Evolutionary conservation across 2,113 vertebrate genomes (phyloP).

Genomic region (Xiphophorus couchianus): DNA sequence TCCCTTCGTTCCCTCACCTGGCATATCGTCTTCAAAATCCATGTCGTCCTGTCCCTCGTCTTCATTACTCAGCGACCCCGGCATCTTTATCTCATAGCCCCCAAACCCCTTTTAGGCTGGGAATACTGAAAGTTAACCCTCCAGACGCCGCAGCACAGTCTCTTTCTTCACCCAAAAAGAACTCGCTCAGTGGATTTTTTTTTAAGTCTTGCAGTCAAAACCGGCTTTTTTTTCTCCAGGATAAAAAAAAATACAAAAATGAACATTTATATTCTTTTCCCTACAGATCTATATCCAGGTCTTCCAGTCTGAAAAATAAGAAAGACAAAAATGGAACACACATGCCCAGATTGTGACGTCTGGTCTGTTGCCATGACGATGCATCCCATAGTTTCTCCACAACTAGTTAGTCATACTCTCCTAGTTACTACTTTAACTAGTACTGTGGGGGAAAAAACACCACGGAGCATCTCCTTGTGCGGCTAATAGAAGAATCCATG

Average conservation of each 20-base stretch:
- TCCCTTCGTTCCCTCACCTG: conserved; percentile 81
- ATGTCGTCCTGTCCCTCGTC: conserved; percentile 86
- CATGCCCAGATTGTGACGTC: conserved; percentile 97
- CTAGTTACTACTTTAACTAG: conserved; percentile 79
- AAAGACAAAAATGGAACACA: conserved; percentile 85
- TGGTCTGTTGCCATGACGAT: conserved; percentile 96
- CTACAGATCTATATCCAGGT: conserved; percentile 82
- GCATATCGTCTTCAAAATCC: conserved; percentile 87
- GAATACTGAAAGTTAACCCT: conserved; percentile 82
- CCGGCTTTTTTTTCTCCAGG: background rate
- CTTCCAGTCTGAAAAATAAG: conserved; percentile 83
- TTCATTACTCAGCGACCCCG: conserved; percentile 87
- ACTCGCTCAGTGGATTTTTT: conserved; percentile 15
- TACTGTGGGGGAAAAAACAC: conserved; percentile 31
- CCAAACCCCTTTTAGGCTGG: conserved; percentile 75
- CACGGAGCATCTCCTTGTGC: conserved; percentile 28
- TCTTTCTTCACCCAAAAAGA: conserved; percentile 58
- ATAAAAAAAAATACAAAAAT: conserved; percentile 22
- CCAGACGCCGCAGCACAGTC: conserved; percentile 69
- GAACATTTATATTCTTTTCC: conserved; percentile 44
- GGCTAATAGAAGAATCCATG: conserved; percentile 21
- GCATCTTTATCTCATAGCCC: conserved; percentile 85
- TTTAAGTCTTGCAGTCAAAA: conserved; percentile 25
- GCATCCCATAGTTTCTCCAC: conserved; percentile 91
- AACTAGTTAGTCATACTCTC: conserved; percentile 82